Base-by-base conservation (phyloP, 2,888 invertebrate species). In the Erynnis tages region DNA sequence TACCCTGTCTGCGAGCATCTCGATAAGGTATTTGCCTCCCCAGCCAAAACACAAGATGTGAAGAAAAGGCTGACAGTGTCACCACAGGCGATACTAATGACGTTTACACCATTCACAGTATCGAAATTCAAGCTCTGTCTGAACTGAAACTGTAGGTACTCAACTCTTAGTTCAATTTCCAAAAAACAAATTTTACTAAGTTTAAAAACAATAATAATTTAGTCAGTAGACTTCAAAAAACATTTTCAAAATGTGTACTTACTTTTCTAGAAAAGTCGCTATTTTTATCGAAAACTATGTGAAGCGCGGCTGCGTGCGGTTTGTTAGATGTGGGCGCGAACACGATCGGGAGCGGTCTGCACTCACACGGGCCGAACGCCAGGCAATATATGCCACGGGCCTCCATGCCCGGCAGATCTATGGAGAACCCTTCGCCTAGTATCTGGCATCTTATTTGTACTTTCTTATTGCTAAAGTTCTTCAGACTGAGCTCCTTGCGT, bases 401-500 rank as follows among this genome's bases (percentile, higher is more conserved):
- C 32, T 85, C 85, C 4, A 73, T 59, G 0, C 81, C 76, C 0
- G 84, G 80, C 30, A 79, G 48, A 34, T 87, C 87, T 46, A 88
- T 71, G 0, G 71, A 62, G 54, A 85, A 89, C 0, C 84, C 87
- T n/a, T 84, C 85, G 0, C 89, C 89, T 0, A 73, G 13, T 3
- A 88, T 74, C 30, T 80, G 78, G 41, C 85, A 86, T 14, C 80
- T 66, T 2, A 87, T 66, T 13, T 82, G 76, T 8, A 87, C 59
- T 61, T 80, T 85, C 43, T 72, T 82, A 17, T 84, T 70, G 0
- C 71, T 68, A 0, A 65, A 69, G 53, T 87, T 89, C 58, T 86
- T 86, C 47, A 89, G 54, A 46, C 82, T 87, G 1, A 89, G 64
- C 43, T 88, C 86, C 48, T 84, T 88, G 4, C 82, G 62, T 0